Conservation (phyloP, 2,888 invertebrate genomes). For the Theristus sp. region DNA sequence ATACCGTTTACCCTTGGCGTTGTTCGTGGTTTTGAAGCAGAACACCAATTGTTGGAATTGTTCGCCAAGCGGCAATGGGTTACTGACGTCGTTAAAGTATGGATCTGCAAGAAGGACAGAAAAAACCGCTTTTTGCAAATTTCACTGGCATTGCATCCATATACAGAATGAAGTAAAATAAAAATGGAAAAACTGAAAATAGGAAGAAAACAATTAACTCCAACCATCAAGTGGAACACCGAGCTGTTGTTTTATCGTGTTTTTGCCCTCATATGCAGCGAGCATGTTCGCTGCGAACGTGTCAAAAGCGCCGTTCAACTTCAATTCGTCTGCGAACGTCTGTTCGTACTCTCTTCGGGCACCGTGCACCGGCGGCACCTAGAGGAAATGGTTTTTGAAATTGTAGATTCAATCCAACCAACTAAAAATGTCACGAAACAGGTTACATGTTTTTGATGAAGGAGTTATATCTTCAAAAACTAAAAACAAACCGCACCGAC, state of each 20-base stretch:
- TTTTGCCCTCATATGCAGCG: constrained; percentile 27
- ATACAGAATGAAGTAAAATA: too few relatives aligned
- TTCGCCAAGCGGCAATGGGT: constrained; percentile 2
- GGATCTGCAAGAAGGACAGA: constrained; percentile 11
- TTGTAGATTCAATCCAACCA: too few relatives aligned
- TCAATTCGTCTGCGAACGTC: constrained; percentile 18
- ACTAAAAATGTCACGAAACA: too few relatives aligned
- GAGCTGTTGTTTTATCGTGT: constrained; percentile 28
- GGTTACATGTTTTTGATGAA: too few relatives aligned
- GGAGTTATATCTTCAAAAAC: too few relatives aligned
- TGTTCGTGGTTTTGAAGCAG: neutral
- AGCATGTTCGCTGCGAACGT: constrained; percentile 28
- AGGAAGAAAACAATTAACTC: too few relatives aligned
- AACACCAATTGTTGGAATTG: neutral
- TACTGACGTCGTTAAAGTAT: neutral
- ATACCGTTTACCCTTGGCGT: neutral
- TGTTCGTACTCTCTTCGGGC: neutral
- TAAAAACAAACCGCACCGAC: too few relatives aligned
- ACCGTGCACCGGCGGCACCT: too few relatives aligned
- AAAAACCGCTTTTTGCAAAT: neutral
- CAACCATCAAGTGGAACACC: neutral
- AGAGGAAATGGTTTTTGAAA: too few relatives aligned
- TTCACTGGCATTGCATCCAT: too few relatives aligned
- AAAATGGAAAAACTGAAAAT: too few relatives aligned
- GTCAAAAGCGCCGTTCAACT: constrained; percentile 26